These are phyloP conservation scores for Erpornis zantholeuca DNA, from an alignment of 2,113 vertebrate genomes.

Conservation along the genomic window DNA sequence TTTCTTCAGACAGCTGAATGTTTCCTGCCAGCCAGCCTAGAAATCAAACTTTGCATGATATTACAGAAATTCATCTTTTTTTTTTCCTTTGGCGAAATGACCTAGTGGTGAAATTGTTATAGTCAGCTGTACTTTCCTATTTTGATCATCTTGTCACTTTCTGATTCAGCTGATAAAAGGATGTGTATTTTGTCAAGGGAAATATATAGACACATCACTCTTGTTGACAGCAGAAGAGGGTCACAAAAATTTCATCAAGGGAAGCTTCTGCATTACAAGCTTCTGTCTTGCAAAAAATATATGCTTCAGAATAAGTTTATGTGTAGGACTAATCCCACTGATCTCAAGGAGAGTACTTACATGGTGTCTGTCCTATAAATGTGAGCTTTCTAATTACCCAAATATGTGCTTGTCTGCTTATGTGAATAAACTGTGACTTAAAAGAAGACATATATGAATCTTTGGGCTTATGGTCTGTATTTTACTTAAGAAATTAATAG, in stretches of 20 bases:
- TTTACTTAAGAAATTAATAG: background rate
- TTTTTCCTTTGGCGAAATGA: conserved; percentile 12
- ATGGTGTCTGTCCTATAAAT: background rate
- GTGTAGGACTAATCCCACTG: background rate
- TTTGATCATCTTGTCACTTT: conserved; percentile 66
- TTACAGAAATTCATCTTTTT: conserved; percentile 59
- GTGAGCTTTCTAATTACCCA: background rate
- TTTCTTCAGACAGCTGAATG: conserved; percentile 39
- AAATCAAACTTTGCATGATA: conserved; percentile 60
- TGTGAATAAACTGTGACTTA: background rate
- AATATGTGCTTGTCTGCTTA: background rate
- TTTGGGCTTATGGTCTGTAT: background rate
- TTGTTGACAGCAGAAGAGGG: conserved; percentile 40
- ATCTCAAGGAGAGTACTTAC: background rate
- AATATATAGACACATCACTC: conserved; percentile 51
- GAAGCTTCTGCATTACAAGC: background rate
- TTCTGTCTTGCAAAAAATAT: background rate
- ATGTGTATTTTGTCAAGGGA: conserved; percentile 57
- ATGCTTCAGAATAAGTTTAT: background rate
- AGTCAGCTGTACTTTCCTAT: conserved; percentile 54
- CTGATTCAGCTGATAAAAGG: conserved; percentile 44
- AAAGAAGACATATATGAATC: background rate
- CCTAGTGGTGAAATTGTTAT: conserved; percentile 50
- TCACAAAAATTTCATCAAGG: conserved; percentile 62
- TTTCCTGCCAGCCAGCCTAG: conserved; percentile 30